Conservation (phyloP, 2,888 invertebrate genomes). For the Macropis europaea region DNA sequence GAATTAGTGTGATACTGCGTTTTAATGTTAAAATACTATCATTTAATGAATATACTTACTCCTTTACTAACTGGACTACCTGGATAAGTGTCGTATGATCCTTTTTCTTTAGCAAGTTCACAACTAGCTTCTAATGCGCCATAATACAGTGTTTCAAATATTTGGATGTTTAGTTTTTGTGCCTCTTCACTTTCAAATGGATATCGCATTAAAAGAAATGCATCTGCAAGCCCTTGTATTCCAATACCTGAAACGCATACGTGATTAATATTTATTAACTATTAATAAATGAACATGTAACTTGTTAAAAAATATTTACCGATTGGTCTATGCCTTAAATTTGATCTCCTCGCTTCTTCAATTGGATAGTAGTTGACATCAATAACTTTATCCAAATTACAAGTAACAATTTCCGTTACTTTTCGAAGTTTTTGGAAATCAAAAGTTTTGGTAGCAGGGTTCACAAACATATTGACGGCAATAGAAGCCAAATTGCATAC, state of each 20-base stretch:
- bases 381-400: conserved; percentile 97
- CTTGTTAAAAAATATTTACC: conserved; percentile 80
- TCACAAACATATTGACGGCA: conserved; percentile 97
- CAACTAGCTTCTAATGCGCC: conserved; percentile 98
- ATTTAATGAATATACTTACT: conserved; percentile 75
- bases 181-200: conserved; percentile 96
- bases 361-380: conserved; percentile 98
- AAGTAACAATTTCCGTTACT: conserved; percentile 93
- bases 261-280: not conserved
- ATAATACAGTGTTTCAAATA: conserved; percentile 99
- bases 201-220: conserved; percentile 95
- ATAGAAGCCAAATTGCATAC: conserved; percentile 99
- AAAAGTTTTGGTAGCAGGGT: conserved; percentile 86
- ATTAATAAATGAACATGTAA: not conserved
- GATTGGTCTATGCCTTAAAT: conserved; percentile 91
- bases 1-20: not conserved
- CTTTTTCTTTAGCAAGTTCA: conserved; percentile 92
- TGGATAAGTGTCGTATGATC: conserved; percentile 94
- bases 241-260: conserved; percentile 86
- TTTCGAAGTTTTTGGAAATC: conserved; percentile 93
- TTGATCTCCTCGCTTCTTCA: conserved; percentile 92
- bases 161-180: conserved; percentile 92
- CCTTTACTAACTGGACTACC: conserved; percentile 97
- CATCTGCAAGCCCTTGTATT: conserved; percentile 98
- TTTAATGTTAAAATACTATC: not conserved